A percentile compares a stretch with the other conserved stretches of the same genome.
These are phyloP conservation scores for Yponomeuta cagnagella DNA, from an alignment of 2,888 invertebrate genomes.

Conservation along the genomic window DNA sequence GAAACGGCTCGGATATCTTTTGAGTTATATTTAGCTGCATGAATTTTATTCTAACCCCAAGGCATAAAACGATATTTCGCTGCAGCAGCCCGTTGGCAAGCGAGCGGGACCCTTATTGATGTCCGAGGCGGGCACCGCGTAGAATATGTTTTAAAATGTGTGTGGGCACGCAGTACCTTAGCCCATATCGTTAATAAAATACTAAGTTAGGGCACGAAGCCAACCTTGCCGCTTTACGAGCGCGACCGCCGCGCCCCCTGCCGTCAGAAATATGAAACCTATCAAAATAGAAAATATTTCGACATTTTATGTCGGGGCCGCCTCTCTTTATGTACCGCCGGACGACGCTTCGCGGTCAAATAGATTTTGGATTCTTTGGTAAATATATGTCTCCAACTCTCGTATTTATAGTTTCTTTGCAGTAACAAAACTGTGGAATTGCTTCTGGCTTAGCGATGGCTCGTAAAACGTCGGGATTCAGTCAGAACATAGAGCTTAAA, in stretches of 20 bases:
- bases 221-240: slow-evolving; percentile 47
- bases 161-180: slow-evolving; percentile 6
- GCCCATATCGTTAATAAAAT: slow-evolving; percentile 39
- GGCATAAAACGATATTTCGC: slow-evolving; percentile 4
- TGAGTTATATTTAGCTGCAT: neutral
- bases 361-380: slow-evolving; percentile 13
- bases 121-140: neutral
- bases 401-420: slow-evolving; percentile 5
- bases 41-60: neutral
- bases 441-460: slow-evolving; percentile 5
- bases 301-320: slow-evolving; percentile 36
- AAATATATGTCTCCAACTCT: slow-evolving; percentile 1
- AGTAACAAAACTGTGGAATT: slow-evolving; percentile 10
- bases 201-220: slow-evolving; percentile 42
- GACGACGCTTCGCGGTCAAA: slow-evolving; percentile 9
- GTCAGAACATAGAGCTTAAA: neutral
- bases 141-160: slow-evolving; percentile 14
- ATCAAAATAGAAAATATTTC: slow-evolving; percentile 48
- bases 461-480: neutral
- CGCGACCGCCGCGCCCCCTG: slow-evolving; percentile 35
- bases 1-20: neutral
- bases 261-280: slow-evolving; percentile 57
- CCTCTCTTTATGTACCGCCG: slow-evolving; percentile 15
- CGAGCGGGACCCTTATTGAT: neutral
- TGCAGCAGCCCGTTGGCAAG: neutral